Evolutionary conservation across 2,888 invertebrate genomes (phyloP).

Genomic region (Troglohyphantes excavatus): DNA sequence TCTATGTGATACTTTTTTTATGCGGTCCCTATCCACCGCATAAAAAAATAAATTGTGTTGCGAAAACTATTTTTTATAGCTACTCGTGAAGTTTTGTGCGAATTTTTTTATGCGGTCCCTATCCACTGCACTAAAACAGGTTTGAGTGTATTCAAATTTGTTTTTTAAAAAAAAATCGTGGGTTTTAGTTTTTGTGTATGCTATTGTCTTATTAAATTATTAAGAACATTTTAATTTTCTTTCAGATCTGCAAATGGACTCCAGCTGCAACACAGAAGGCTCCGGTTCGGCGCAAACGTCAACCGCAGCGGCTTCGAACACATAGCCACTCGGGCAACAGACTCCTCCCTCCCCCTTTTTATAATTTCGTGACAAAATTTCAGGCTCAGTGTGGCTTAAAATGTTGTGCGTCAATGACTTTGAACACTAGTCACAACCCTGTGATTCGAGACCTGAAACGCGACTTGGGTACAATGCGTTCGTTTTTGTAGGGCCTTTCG

Average conservation of each 20-base stretch:
- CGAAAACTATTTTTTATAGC: too few species aligned
- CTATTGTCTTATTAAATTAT: too few species aligned
- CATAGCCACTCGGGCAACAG: slow-evolving; percentile 32
- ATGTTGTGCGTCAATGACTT: background rate
- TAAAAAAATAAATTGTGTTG: too few species aligned
- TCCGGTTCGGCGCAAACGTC: slow-evolving; percentile 40
- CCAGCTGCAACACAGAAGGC: slow-evolving; percentile 12
- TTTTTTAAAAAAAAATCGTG: too few species aligned
- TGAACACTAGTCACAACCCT: slow-evolving; percentile 51
- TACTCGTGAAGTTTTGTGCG: too few species aligned
- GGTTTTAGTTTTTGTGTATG: too few species aligned
- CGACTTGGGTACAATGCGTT: slow-evolving; percentile 3
- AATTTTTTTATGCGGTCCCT: too few species aligned
- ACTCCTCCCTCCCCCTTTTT: background rate
- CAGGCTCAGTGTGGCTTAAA: slow-evolving; percentile 41
- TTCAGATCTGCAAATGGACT: slow-evolving; percentile 70
- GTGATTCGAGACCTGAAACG: slow-evolving; percentile 18
- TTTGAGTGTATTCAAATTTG: too few species aligned
- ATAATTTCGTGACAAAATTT: slow-evolving; percentile 2
- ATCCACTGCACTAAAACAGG: too few species aligned
- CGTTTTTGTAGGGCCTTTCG: slow-evolving; percentile 1
- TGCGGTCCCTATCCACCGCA: too few species aligned
- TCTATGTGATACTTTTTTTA: too few species aligned
- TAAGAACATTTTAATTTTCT: too few species aligned
- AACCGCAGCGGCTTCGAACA: slow-evolving; percentile 36